Percentiles rank a stretch among this genome's conserved stretches.
Conservation (phyloP, 1,140 invertebrate genomes). For the Carposina sasakii region DNA sequence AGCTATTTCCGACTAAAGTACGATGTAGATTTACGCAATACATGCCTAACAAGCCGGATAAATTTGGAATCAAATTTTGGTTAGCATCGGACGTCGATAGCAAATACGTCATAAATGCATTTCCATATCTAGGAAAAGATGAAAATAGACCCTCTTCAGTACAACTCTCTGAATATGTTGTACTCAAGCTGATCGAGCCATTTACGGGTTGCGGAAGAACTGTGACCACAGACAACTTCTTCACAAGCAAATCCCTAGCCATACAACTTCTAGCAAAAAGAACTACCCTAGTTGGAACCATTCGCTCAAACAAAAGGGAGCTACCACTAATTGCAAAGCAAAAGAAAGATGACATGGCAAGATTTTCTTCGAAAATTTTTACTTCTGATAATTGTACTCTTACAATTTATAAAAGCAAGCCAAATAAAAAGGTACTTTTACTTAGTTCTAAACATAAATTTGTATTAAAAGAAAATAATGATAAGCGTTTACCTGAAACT, state of each 20-base stretch:
- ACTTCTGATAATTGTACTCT: constrained; percentile 24
- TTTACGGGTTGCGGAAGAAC: constrained; percentile 33
- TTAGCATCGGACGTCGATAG: constrained; percentile 35
- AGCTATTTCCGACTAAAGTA: constrained; percentile 44
- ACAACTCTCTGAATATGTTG: constrained; percentile 8
- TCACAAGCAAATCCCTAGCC: constrained; percentile 28
- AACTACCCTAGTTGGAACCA: constrained; percentile 33
- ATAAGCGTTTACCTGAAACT: constrained; percentile 27
- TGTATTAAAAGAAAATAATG: constrained; percentile 16
- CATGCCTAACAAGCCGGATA: constrained; percentile 26
- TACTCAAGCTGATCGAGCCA: constrained; percentile 4
- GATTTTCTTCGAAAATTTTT: constrained; percentile 20
- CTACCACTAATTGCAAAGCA: constrained; percentile 22
- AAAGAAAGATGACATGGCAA: constrained; percentile 22
- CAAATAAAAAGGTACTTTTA: constrained; percentile 27
- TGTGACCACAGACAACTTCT: constrained; percentile 23
- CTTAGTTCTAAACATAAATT: constrained; percentile 25
- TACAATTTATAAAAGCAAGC: constrained; percentile 30
- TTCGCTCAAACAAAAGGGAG: constrained; percentile 29
- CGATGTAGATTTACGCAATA: constrained; percentile 49
- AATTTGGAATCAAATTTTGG: constrained; percentile 43
- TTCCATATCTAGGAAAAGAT: constrained; percentile 28
- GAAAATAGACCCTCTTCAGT: constrained; percentile 4
- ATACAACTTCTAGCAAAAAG: constrained; percentile 30
- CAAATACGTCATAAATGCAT: constrained; percentile 46